Evolutionary conservation across 1,140 invertebrate genomes (phyloP).

Genomic region (Apolygus lucorum): DNA sequence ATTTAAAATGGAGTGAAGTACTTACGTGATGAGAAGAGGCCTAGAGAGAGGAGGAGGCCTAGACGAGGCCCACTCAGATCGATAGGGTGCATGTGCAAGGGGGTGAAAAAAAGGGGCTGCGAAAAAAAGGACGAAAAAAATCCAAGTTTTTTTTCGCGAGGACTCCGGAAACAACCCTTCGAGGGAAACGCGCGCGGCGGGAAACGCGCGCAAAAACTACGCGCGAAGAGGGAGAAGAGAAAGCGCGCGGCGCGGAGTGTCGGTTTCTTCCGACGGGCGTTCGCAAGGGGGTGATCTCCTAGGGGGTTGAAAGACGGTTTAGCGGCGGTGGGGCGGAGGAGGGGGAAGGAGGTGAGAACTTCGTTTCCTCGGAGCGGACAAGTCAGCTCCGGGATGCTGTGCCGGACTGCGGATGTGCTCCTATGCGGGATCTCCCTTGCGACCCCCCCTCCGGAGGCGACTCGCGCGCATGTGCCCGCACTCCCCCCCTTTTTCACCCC

Average conservation of each 20-base stretch:
- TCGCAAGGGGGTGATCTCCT: not conserved
- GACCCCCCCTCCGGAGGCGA: not conserved
- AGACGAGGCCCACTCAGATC: conserved; percentile 1
- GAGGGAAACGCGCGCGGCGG: not conserved
- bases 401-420: conserved; percentile 13
- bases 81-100: conserved; percentile 14
- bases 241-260: not conserved
- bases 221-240: not conserved
- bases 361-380: not conserved
- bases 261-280: not conserved
- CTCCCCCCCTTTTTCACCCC: not conserved
- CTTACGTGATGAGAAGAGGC: too few relatives aligned
- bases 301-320: not conserved
- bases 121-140: too few relatives aligned
- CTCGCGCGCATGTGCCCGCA: not conserved
- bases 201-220: not conserved
- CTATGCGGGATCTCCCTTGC: conserved; percentile 3
- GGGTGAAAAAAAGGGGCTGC: too few relatives aligned
- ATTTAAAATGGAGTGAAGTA: too few relatives aligned
- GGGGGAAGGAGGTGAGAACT: not conserved
- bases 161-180: not conserved
- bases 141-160: not conserved
- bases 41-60: too few relatives aligned
- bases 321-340: not conserved
- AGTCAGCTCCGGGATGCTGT: conserved; percentile 16